Conservation (phyloP, 1,140 invertebrate species). For the Patella vulgata region DNA sequence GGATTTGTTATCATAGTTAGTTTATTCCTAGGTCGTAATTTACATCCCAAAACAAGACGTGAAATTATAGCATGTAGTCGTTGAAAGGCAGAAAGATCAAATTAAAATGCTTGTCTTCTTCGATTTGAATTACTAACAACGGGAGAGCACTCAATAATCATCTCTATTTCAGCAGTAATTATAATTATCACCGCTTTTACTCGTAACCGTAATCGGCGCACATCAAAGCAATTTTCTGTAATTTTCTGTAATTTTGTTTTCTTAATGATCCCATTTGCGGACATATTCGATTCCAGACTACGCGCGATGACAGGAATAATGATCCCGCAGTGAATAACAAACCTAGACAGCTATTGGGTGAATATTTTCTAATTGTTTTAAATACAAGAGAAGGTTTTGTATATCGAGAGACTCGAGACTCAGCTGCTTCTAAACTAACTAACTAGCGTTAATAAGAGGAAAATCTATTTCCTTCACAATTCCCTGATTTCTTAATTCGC, state of each 20-base stretch:
- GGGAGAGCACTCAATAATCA: slow-evolving; percentile 7
- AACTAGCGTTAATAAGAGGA: too few relatives aligned
- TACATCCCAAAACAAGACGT: slow-evolving; percentile 5
- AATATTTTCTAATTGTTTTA: too few relatives aligned
- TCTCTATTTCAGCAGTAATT: slow-evolving; percentile 12
- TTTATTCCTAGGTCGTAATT: slow-evolving; percentile 1
- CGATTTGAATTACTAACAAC: slow-evolving; percentile 12
- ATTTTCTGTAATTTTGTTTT: slow-evolving; percentile 23
- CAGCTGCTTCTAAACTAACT: too few relatives aligned
- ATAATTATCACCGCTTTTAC: slow-evolving; percentile 22
- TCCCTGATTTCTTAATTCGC: too few relatives aligned
- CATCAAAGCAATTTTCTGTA: slow-evolving; percentile 25
- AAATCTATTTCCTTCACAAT: too few relatives aligned
- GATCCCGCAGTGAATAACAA: too few relatives aligned
- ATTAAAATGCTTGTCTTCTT: slow-evolving; percentile 26
- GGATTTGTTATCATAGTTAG: too few relatives aligned
- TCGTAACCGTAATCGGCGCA: slow-evolving; percentile 14
- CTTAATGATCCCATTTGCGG: slow-evolving; percentile 9
- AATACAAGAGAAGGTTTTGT: too few relatives aligned
- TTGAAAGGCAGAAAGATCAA: slow-evolving; percentile 6
- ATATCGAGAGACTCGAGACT: too few relatives aligned
- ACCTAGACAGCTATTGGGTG: too few relatives aligned
- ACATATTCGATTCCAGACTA: too few relatives aligned
- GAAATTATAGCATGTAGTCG: slow-evolving; percentile 7
- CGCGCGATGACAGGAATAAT: too few relatives aligned